Evolutionary conservation across 2,113 vertebrate species (phyloP), one percentile per base, ranked within the genome.

Genomic region (Chionodraco myersi): DNA sequence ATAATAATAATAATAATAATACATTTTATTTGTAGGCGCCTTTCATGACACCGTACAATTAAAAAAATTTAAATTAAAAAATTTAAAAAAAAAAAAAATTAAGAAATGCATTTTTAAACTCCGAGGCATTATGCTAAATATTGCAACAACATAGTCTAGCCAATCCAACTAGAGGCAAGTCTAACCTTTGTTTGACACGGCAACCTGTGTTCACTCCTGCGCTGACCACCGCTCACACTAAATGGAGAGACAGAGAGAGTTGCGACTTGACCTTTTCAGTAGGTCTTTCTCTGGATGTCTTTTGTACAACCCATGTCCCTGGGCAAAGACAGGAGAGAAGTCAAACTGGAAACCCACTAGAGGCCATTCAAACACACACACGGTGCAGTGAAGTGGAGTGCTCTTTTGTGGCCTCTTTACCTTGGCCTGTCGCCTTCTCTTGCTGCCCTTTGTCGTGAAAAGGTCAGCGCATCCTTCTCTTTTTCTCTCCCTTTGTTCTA

Each of bases 401-500:
- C 67, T 77, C 62, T 77, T 72, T 61, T 72, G 78, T 79, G 75
- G 77, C 83, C 80, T 87, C 88, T 86, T 91, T 89, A 73, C 83
- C 75, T 84, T 88, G 90, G 83, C 91, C 90, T 86, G 88, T 91
- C 79, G 77, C 89, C 88, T 87, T 82, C 78, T 87, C 67, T 88
- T 53, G 68, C 69, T 93, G 94, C 88, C 92, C 89, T 93, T 94
- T 92, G 84, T 71, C 58, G 62, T 93, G 92, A 93, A 94, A 94
- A 94, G 92, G 92, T 91, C 91, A 91, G 72, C 62, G 59, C 59
- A 66, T 87, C 79, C 80, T 65, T 83, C 72, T 74, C 65, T 72
- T 30, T 54, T 53, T 72, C 75, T 77, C 1, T 63, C 41, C 56
- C 58, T 72, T 70, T 68, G 53, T 72, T 89, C 51, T 74, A 15